Evolutionary conservation across 2,113 vertebrate species (phyloP), one percentile per base, ranked within the genome.

Genomic region (Progne subis): DNA sequence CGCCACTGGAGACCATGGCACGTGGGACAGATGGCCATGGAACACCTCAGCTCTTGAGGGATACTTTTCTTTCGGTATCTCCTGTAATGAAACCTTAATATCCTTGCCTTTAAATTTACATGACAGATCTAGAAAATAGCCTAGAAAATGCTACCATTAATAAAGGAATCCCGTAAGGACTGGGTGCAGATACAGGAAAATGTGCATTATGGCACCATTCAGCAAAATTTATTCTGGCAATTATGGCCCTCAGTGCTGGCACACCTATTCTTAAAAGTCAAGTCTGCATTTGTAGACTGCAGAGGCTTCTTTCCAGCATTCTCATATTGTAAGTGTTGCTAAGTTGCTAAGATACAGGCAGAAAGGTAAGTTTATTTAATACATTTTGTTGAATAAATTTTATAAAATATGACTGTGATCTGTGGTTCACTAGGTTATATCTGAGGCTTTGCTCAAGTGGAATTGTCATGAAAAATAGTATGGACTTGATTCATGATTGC

Each of bases 371-470:
- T 94, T 94, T 79, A 43, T 64, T 96, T 97, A 96, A 97, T 87
- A 63, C 59, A 52, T 91, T 81, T 39, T 86, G 90, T 97, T 96
- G 86, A 95, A 97, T 97, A 95, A 91, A 94, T 97, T 96, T 95
- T 89, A 89, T 60, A 59, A 97, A 97, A 83, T 96, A 93, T 91
- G 95, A 69, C 93, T 88, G 57, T 92, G 94, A 91, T 95, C 88
- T 87, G 60, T 94, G 89, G 82, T 89, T 97, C 94, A 86, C 57
- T 72, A 94, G 92, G 95, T 97, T 97, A 88, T 95, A 85, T 94
- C 93, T 96, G 96, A 97, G 94, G 95, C 94, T 96, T 84, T 92
- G 76, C 85, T 97, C 95, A 93, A 97, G 97, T 88, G 88, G 92
- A 97, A 94, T 96, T 93, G 89, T 97, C 96, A 93, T 95, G 94